Base-by-base conservation (phyloP, 1,140 invertebrate genomes). In the Drosophila ananassae region DNA sequence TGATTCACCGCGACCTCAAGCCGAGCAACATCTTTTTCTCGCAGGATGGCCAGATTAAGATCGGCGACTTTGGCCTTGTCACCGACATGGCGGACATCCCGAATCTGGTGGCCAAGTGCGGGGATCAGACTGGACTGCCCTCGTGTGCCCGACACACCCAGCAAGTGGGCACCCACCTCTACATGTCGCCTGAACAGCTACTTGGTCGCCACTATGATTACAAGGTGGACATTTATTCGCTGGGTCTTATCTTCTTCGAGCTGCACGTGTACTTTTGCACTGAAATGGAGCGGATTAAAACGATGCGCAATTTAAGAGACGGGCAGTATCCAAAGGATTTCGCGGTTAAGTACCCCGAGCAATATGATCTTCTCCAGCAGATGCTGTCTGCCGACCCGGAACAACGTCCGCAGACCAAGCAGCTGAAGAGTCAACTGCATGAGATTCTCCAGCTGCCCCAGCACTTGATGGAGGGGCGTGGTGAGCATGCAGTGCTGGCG, bases 11-110 rank as follows among this genome's bases (percentile, higher is more conserved):
- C 55, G 98, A 99, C 93, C 94, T 99, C 21, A 99, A 99, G 95
- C 98, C 98, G 2, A 98, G 97, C 48, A 99, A 99, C 92, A 99
- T 99, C 80, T 98, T 99, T 92, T 99, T 99, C 91, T 96, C 98
- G 0, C 93, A 94, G 53, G 97, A 98, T 92, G 96, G 96, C 4
- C 94, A 95, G 75, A 95, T 99, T 3, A 99, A 99, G 93, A 96
- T 99, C 48, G 98, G 98, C 3, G 98, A 99, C 93, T 99, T 99
- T 94, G 98, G 98, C 0, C 94, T 99, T 7, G 98, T 98, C 0
- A 99, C 98, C 10, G 95, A 95, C 4, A 96, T 96, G 93, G 93
- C 94, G 17, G 96, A 96, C 67, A 93, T 93, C 48, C 93, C 93
- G 13, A 92, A 93, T 52, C 93, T 53, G 79, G 91, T 50, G 69